Evolutionary conservation across 2,888 invertebrate genomes (phyloP).

Genomic region (Acleris sparsana): DNA sequence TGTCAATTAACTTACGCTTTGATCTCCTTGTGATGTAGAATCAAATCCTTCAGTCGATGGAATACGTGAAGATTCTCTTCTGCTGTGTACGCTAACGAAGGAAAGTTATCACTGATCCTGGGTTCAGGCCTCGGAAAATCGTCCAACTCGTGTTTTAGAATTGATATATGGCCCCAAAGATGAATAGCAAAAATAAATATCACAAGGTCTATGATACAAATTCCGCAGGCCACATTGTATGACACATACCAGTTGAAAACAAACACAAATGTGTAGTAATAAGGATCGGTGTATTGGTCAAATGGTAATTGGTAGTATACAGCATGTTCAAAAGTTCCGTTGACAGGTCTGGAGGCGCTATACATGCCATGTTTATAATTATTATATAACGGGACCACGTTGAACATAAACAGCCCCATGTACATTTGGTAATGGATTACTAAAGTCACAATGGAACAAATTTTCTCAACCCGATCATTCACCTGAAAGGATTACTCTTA

Average conservation of each 20-base stretch:
- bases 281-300: constrained; percentile 5
- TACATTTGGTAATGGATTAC: constrained; percentile 1
- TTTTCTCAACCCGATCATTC: constrained; percentile 8
- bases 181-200: constrained; percentile 12
- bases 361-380: constrained; percentile 12
- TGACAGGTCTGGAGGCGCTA: neutral
- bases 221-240: neutral
- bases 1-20: constrained; percentile 8
- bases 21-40: constrained; percentile 15
- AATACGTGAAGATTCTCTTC: constrained; percentile 6
- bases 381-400: constrained; percentile 2
- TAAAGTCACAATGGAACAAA: neutral
- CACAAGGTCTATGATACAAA: neutral
- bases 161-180: constrained; percentile 17
- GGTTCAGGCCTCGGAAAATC: constrained; percentile 7
- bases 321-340: constrained; percentile 11
- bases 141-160: constrained; percentile 3
- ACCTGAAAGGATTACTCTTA: constrained; percentile 1
- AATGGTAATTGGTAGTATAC: constrained; percentile 9
- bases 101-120: too few relatives aligned
- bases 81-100: neutral
- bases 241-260: neutral
- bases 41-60: neutral
- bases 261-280: neutral
- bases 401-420: neutral